Evolutionary conservation across 2,888 invertebrate species (phyloP), one percentile per base, ranked within the genome.

Genomic region (Malacosoma neustria): DNA sequence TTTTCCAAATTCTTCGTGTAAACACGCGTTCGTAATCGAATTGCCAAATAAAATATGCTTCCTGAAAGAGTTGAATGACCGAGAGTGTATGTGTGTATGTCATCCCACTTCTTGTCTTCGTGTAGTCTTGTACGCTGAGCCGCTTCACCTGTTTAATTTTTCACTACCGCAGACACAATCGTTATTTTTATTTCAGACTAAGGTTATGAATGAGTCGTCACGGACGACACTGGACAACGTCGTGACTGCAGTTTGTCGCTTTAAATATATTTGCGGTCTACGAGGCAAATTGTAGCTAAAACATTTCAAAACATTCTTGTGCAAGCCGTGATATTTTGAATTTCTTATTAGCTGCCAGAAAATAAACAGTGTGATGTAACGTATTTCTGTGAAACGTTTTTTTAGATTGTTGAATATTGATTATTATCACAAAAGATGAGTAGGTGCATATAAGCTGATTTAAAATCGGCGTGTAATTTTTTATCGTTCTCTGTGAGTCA

Each of bases 111-210:
- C 60, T 54, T 57, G 64, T 65, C 59, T 63, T 60, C 61, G 57
- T 54, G 47, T 48, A 54, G 54, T 45, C 49, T 45, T 46, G 48
- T 55, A 49, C 52, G 56, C 62, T 59, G n/a, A 60, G 54, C 49
- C 50, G 57, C 61, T 66, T 74, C 72, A 79, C 72, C 73, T 80
- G 76, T 71, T 73, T 72, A 56, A 75, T 72, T 74, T 76, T 72
- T 74, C 71, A 72, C 70, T 72, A 72, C 68, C 57, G 65, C 54
- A 55, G 59, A 61, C 62, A 56, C 57, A 51, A 54, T 58, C 37
- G 61, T 63, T 76, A 75, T 79, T 75, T 77, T 70, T 64, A 66
- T 67, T 69, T 54, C 48, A 47, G 49, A 54, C 58, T 57, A 62
- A 54, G 56, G 67, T 68, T 74, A 72, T 81, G 79, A 81, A 81